Base-by-base conservation (phyloP, 2,797 vertebrate genomes). In the Enteromius afrohamiltoni region DNA sequence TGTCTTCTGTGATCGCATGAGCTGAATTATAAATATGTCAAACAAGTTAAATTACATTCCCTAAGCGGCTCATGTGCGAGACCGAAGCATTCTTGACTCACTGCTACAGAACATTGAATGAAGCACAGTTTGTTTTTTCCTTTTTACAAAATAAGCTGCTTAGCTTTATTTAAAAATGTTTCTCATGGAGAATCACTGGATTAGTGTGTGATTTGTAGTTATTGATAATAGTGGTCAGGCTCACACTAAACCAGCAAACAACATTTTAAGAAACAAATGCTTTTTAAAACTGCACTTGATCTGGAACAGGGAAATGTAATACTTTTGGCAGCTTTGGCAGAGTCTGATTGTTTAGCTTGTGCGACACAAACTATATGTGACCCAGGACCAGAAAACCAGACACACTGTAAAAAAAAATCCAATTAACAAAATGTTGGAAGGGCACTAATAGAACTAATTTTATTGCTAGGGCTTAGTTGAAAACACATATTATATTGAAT, bases 181-280 rank as follows among this genome's bases (percentile, higher is more conserved):
- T 79, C 51, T 16, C 34, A 47, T 37, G 58, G 26, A 75, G 65
- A 77, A 69, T 83, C 49, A 34, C 16, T 80, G 69, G 68, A 82
- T 79, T 75, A 71, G 29, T 79, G 53, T 76, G 34, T 85, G 76
- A 83, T 79, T 83, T 87, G 62, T 82, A 26, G 29, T 31, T 67
- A 84, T 71, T 84, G 73, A 84, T 84, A 67, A 55, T 26, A 75
- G 26, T 53, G 79, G 58, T 64, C 21, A 23, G 16, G 34, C 60
- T 79, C 3, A 16, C 13, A 8, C 26, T 69, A 70, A 13, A 37
- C 26, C 23, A 49, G 19, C 62, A 58, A 74, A 71, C 42, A 68
- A 71, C 29, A 40, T 23, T 68, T 75, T 55, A 51, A 26, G 67
- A 80, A 40, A 31, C 23, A 84, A 47, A 58, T 58, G 6, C 49